Evolutionary conservation across 2,113 vertebrate species (phyloP).

Genomic region (Hippolais icterina): DNA sequence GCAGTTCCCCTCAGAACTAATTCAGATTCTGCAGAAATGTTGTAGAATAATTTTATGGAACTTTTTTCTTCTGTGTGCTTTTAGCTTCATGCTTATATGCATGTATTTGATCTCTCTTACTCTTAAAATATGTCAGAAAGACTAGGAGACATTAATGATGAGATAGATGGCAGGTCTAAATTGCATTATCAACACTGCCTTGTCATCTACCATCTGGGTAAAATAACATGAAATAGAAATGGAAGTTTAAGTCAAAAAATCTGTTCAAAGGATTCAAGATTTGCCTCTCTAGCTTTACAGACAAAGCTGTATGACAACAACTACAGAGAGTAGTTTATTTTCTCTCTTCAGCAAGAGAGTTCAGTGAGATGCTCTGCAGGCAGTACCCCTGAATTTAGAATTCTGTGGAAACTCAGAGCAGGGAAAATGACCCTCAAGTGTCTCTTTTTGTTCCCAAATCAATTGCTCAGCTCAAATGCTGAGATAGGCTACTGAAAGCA

Average conservation of each 20-base stretch:
- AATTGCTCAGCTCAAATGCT: neutral
- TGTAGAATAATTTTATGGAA: neutral
- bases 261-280: neutral
- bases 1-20: neutral
- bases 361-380: neutral
- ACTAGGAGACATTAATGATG: neutral
- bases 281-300: neutral
- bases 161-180: neutral
- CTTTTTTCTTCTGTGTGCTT: neutral
- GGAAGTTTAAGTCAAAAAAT: neutral
- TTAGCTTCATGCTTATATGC: neutral
- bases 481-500: neutral
- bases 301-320: neutral
- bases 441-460: neutral
- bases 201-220: neutral
- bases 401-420: neutral
- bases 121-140: neutral
- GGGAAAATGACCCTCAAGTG: neutral
- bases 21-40: neutral
- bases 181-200: neutral
- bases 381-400: neutral
- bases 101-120: neutral
- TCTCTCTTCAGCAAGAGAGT: neutral
- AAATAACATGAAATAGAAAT: neutral
- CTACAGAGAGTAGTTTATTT: neutral